Percentiles rank a stretch among this genome's conserved stretches.
Conservation (phyloP, 2,113 vertebrate genomes). For the Lophochroa leadbeateri region DNA sequence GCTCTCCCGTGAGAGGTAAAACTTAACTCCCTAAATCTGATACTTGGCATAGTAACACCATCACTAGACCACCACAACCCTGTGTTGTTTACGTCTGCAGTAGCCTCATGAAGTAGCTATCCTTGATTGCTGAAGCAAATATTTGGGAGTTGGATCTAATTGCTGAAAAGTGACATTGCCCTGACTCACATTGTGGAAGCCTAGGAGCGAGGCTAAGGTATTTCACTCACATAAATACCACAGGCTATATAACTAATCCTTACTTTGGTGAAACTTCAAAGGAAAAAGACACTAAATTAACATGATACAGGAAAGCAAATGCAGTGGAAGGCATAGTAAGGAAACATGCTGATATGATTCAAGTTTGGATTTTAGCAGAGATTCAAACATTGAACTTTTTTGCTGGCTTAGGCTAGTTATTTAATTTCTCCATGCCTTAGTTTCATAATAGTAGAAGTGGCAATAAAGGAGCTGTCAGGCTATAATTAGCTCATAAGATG, state of each 20-base stretch:
- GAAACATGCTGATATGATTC: background rate
- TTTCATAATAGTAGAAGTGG: background rate
- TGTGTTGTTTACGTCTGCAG: background rate
- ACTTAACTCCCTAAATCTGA: conserved; percentile 3
- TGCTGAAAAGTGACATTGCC: background rate
- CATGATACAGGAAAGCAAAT: background rate
- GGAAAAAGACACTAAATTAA: background rate
- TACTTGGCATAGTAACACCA: background rate
- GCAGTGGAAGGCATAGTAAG: background rate
- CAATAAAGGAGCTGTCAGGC: background rate
- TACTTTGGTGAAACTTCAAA: background rate
- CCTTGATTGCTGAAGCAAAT: background rate
- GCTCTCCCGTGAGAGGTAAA: conserved; percentile 51
- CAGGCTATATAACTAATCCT: background rate
- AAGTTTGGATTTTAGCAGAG: background rate
- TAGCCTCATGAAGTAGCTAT: background rate
- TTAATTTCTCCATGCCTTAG: background rate
- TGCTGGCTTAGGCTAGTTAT: background rate
- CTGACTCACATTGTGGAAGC: background rate
- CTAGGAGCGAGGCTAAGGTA: background rate
- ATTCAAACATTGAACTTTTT: background rate
- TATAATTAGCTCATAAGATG: background rate
- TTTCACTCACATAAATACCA: background rate
- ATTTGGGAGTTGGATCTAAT: background rate
- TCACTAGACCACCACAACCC: background rate